Evolutionary conservation across 2,888 invertebrate species (phyloP).

Genomic region (Tachina fera): DNA sequence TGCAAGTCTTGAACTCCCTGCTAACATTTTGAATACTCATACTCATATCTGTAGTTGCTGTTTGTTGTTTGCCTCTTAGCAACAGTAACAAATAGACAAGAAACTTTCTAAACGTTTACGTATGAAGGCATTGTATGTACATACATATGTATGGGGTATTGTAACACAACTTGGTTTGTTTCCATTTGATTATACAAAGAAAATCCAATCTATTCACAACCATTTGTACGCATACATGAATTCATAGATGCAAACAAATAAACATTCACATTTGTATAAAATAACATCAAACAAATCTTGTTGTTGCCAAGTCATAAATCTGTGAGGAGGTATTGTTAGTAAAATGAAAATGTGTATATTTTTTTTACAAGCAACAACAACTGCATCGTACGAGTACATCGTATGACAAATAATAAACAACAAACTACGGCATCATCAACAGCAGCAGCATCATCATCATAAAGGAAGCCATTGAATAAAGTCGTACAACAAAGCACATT

Average conservation of each 20-base stretch:
- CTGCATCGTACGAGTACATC: slow-evolving; percentile 12
- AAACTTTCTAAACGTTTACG: slow-evolving; percentile 50
- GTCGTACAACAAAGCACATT: slow-evolving; percentile 29
- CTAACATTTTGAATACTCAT: slow-evolving; percentile 14
- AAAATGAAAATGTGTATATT: slow-evolving; percentile 37
- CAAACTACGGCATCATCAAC: slow-evolving; percentile 50
- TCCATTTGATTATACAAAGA: slow-evolving; percentile 48
- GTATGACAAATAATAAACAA: slow-evolving; percentile 38
- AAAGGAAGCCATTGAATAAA: slow-evolving; percentile 58
- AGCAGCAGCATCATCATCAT: slow-evolving; percentile 26
- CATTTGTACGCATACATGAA: neutral
- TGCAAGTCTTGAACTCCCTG: slow-evolving; percentile 5
- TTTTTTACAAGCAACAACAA: slow-evolving; percentile 30
- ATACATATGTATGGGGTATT: slow-evolving; percentile 20
- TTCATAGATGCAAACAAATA: slow-evolving; percentile 15
- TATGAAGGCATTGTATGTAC: neutral
- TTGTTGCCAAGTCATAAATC: slow-evolving; percentile 67
- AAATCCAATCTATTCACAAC: slow-evolving; percentile 19
- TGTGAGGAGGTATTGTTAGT: slow-evolving; percentile 62
- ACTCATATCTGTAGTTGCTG: no score
- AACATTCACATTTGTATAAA: slow-evolving; percentile 36
- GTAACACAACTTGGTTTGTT: slow-evolving; percentile 37
- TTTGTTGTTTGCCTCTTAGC: slow-evolving; percentile 37
- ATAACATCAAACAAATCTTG: slow-evolving; percentile 55
- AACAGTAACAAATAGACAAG: slow-evolving; percentile 32